Evolutionary conservation across 2,113 vertebrate species (phyloP).

Genomic region (Prionailurus bengalensis): DNA sequence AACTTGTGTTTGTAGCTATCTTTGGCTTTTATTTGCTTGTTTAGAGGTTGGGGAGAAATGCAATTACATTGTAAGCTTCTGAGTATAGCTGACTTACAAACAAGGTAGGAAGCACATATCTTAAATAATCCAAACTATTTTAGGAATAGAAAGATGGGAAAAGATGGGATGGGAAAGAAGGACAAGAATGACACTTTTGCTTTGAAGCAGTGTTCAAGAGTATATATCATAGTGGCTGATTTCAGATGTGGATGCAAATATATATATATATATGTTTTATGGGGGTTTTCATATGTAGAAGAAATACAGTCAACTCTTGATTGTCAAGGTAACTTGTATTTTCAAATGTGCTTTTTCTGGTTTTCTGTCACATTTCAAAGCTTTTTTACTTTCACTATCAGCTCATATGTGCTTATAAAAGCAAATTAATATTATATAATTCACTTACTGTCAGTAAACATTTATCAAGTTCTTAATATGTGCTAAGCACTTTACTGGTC

Average conservation of each 20-base stretch:
- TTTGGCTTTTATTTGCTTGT: slow-evolving; percentile 62
- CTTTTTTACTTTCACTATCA: slow-evolving; percentile 53
- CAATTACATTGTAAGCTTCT: slow-evolving; percentile 30
- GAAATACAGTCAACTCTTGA: slow-evolving; percentile 65
- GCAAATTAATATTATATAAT: slow-evolving; percentile 37
- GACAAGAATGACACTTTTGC: slow-evolving; percentile 44
- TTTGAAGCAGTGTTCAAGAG: slow-evolving; percentile 56
- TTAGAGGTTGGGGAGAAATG: not conserved
- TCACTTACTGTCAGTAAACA: slow-evolving; percentile 23
- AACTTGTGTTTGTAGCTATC: slow-evolving; percentile 32
- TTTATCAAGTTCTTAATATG: slow-evolving; percentile 53
- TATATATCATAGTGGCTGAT: slow-evolving; percentile 20
- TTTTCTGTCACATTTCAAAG: slow-evolving; percentile 44
- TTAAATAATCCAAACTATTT: slow-evolving; percentile 61
- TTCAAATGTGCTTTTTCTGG: slow-evolving; percentile 48
- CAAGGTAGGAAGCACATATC: not conserved
- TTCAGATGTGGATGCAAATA: slow-evolving; percentile 40
- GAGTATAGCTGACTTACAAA: slow-evolving; percentile 23
- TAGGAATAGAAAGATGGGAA: not conserved
- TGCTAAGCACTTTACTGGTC: not conserved
- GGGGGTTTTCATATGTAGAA: not conserved
- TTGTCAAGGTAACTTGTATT: slow-evolving; percentile 25
- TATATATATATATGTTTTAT: not conserved
- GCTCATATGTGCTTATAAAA: slow-evolving; percentile 35
- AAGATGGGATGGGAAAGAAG: slow-evolving; percentile 16